These are phyloP conservation scores for Halictus ligatus DNA, from an alignment of 2,888 invertebrate genomes.

Conservation along the genomic window DNA sequence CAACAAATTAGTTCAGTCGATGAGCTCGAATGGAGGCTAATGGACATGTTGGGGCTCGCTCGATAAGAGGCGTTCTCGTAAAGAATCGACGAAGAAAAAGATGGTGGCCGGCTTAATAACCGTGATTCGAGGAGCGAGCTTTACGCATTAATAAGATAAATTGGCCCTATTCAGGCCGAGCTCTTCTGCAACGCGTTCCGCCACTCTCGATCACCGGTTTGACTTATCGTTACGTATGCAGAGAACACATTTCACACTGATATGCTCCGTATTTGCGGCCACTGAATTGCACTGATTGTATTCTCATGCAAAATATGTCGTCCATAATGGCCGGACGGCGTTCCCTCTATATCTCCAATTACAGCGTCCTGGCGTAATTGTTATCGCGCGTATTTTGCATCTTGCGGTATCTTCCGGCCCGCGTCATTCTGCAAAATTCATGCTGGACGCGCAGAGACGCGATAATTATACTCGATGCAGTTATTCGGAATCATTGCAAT, in stretches of 20 bases:
- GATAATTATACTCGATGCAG: neutral
- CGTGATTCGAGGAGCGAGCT: constrained; percentile 55
- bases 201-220: constrained; percentile 70
- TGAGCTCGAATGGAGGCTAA: constrained; percentile 25
- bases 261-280: constrained; percentile 68
- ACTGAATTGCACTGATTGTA: constrained; percentile 81
- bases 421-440: neutral
- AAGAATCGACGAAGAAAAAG: constrained; percentile 8
- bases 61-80: constrained; percentile 10
- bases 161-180: constrained; percentile 68
- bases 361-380: constrained; percentile 62
- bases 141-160: constrained; percentile 62
- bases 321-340: constrained; percentile 61
- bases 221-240: constrained; percentile 71
- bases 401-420: constrained; percentile 12
- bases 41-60: neutral
- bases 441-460: neutral
- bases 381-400: constrained; percentile 54
- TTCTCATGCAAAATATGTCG: constrained; percentile 80
- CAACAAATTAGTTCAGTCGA: constrained; percentile 33
- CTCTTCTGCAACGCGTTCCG: constrained; percentile 57
- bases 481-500: neutral
- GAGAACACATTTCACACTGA: constrained; percentile 70
- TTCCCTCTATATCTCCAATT: constrained; percentile 59
- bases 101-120: constrained; percentile 46